Conservation (phyloP, 2,113 vertebrate genomes). For the Tympanuchus pallidicinctus region DNA sequence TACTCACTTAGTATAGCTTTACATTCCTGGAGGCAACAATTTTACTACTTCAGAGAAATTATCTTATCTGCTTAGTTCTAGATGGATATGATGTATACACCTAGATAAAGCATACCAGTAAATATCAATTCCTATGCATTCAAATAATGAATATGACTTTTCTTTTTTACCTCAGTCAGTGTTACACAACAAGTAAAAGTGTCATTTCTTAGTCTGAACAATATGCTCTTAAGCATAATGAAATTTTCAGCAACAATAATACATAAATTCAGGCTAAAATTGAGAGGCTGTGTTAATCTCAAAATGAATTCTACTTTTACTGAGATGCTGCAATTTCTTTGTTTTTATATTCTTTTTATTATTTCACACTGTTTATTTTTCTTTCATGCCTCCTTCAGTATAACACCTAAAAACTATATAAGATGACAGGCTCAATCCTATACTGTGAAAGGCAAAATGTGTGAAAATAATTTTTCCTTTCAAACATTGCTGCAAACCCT, state of each 20-base stretch:
- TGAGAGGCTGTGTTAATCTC: background rate
- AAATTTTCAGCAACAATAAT: background rate
- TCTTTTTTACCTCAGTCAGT: background rate
- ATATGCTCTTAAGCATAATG: background rate
- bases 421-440: background rate
- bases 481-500: background rate
- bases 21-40: background rate
- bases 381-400: background rate
- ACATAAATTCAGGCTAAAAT: background rate
- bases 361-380: background rate
- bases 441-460: background rate
- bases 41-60: conserved; percentile 49
- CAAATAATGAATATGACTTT: background rate
- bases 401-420: background rate
- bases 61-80: conserved; percentile 2
- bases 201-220: background rate
- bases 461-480: background rate
- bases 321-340: background rate
- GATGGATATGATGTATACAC: background rate
- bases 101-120: background rate
- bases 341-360: background rate
- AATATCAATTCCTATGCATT: conserved; percentile 12
- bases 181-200: background rate
- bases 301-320: background rate
- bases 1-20: conserved; percentile 29